Evolutionary conservation across 2,113 vertebrate species (phyloP).

Genomic region (Percina caprodes): DNA sequence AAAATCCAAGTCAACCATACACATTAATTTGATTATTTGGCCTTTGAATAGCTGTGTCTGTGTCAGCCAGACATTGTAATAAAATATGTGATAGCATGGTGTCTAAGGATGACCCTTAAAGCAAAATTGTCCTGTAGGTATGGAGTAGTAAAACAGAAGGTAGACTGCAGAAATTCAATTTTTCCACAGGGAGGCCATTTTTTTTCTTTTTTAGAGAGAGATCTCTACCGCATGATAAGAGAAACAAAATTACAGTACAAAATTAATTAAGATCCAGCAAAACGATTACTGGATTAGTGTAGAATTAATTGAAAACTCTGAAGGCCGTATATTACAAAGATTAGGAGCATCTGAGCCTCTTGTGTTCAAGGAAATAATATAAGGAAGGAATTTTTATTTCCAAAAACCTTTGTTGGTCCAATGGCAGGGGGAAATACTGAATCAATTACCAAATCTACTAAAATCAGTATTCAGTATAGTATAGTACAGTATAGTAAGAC

Average conservation of each 20-base stretch:
- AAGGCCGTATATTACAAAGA: constrained; percentile 69
- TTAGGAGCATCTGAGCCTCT: constrained; percentile 47
- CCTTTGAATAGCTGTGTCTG: neutral
- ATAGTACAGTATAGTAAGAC: too few species aligned
- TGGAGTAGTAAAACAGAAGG: constrained; percentile 4
- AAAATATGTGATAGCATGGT: neutral
- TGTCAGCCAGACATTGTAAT: neutral
- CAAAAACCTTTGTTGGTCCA: constrained; percentile 14
- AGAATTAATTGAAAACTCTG: constrained; percentile 74
- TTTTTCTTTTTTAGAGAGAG: constrained; percentile 54
- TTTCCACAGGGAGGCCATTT: constrained; percentile 44
- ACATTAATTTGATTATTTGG: neutral
- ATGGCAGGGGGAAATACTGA: constrained; percentile 11
- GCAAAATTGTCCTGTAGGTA: constrained; percentile 7
- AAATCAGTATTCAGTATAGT: neutral
- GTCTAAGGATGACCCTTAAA: neutral
- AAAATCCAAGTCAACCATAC: constrained; percentile 31
- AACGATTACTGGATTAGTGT: constrained; percentile 76
- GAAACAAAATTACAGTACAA: constrained; percentile 69
- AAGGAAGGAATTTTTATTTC: constrained; percentile 27
- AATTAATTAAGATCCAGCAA: constrained; percentile 81
- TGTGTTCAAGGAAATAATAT: constrained; percentile 52
- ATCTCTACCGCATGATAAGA: constrained; percentile 63
- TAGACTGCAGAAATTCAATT: constrained; percentile 37
- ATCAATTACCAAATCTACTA: constrained; percentile 19